Evolutionary conservation across 1,140 invertebrate genomes (phyloP), one percentile per base, ranked within the genome.

Genomic region (Hydropsyche tenuis): DNA sequence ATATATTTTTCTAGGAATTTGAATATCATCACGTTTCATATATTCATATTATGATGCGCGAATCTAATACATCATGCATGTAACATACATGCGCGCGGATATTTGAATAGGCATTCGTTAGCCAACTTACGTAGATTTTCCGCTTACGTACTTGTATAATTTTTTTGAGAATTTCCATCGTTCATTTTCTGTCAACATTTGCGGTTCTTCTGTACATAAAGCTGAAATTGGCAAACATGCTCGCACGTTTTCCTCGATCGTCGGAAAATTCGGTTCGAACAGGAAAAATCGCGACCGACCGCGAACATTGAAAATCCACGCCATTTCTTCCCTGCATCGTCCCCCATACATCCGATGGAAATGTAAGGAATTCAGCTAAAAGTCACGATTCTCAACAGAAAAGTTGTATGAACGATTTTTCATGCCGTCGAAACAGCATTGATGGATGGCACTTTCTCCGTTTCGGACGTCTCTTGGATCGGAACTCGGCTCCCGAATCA

Each of bases 131-230:
- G 18, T 53, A 53, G 6, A 53, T 20, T 53, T 48, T 53, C 16
- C 14, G 14, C 6, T 3, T 37, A 4, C 30, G n/a, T 37, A 9
- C 30, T 37, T 37, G 30, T 37, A n/a, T 53, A 53, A 18, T 18
- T 53, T 53, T n/a, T 53, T 53, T 18, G 46, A 14, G 7, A 18
- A 53, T 53, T 7, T 53, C 16, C 4, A 20, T 53, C 16, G 12
- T 53, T 18, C 20, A 53, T 53, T 53, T 53, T 53, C n/a, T 20
- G 48, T 53, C 48, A 53, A 53, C 48, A 53, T 53, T 53, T 53
- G 48, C 48, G 16, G 16, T 18, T 14, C 48, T 37, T 37, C 30
- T 37, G 3, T 9, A 37, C 30, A 37, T 9, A 37, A 16, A 7
- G 20, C 48, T 16, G 48, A 16, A 53, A 53, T 53, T 20, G 48